Percentiles rank a stretch among this genome's conserved stretches.
These are phyloP conservation scores for Megamerina dolium DNA, from an alignment of 2,888 invertebrate species.

Conservation along the genomic window DNA sequence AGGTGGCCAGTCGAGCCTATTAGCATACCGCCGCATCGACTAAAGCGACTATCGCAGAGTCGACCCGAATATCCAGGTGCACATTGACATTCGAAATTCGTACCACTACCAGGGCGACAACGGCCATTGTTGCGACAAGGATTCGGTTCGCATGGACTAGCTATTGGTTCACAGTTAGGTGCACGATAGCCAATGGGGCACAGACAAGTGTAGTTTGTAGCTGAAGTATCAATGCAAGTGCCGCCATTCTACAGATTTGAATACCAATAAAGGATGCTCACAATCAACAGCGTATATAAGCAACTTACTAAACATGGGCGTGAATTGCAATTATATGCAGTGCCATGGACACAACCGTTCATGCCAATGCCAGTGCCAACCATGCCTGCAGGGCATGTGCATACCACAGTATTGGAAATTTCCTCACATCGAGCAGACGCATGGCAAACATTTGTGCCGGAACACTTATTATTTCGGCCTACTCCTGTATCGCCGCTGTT, in stretches of 20 bases:
- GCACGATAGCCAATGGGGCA: slow-evolving; percentile 47
- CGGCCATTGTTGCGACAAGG: slow-evolving; percentile 80
- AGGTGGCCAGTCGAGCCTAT: slow-evolving; percentile 55
- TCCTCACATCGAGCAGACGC: slow-evolving; percentile 72
- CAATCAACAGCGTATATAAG: too few relatives aligned
- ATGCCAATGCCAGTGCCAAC: slow-evolving; percentile 73
- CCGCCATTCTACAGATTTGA: slow-evolving; percentile 53
- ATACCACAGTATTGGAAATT: slow-evolving; percentile 60
- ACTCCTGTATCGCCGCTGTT: background rate
- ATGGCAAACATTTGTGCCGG: slow-evolving; percentile 60
- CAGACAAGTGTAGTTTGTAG: slow-evolving; percentile 29
- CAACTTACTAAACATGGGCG: slow-evolving; percentile 53
- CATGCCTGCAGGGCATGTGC: slow-evolving; percentile 74
- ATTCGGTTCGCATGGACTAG: slow-evolving; percentile 60
- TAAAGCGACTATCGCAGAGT: slow-evolving; percentile 56
- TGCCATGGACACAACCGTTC: slow-evolving; percentile 61
- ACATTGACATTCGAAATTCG: slow-evolving; percentile 59
- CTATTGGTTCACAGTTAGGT: slow-evolving; percentile 56
- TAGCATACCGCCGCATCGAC: slow-evolving; percentile 61
- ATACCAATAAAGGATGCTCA: too few relatives aligned
- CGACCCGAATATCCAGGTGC: slow-evolving; percentile 60
- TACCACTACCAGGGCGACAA: slow-evolving; percentile 50
- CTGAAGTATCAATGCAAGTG: slow-evolving; percentile 34
- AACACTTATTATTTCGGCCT: too few relatives aligned
- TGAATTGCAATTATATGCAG: slow-evolving; percentile 51